Percentiles rank a stretch among this genome's conserved stretches.
Evolutionary conservation across 2,113 vertebrate species (phyloP).

Genomic region (Bos taurus): DNA sequence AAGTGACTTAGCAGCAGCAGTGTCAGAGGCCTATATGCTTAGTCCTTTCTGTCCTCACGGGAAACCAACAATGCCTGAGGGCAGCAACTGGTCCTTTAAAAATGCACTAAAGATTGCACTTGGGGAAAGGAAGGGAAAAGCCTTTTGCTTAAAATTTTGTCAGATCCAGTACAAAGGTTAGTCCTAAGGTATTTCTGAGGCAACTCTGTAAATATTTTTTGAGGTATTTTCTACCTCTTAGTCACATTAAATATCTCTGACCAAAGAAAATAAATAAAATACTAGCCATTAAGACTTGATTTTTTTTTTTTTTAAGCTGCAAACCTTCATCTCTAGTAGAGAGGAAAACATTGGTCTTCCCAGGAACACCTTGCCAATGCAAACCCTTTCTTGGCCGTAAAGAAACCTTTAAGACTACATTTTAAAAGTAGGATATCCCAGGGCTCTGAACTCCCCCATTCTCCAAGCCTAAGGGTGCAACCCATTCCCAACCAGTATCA

Average conservation of each 20-base stretch:
- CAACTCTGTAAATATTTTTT: conserved; percentile 33
- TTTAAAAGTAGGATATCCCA: conserved; percentile 54
- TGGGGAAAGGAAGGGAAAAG: conserved; percentile 35
- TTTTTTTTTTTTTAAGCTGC: conserved; percentile 4
- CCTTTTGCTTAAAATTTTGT: conserved; percentile 65
- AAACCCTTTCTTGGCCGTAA: conserved; percentile 29
- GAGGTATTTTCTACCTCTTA: conserved; percentile 25
- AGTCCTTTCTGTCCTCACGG: background rate
- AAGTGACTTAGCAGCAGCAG: background rate
- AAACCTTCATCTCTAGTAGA: background rate
- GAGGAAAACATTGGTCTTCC: conserved; percentile 25
- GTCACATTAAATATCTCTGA: conserved; percentile 33
- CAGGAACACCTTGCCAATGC: background rate
- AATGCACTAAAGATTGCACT: conserved; percentile 47
- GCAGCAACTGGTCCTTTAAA: conserved; percentile 49
- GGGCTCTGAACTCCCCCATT: conserved; percentile 1
- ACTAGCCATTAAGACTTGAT: conserved; percentile 6
- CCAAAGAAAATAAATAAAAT: conserved; percentile 36
- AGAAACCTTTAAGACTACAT: conserved; percentile 44
- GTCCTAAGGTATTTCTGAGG: conserved; percentile 22
- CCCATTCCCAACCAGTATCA: background rate
- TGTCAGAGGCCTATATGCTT: background rate
- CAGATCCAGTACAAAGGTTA: conserved; percentile 36
- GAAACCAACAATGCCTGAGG: background rate
- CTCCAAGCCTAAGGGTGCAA: background rate